Base-by-base conservation (phyloP, 2,888 invertebrate genomes). In the Drosophila neutralis region DNA sequence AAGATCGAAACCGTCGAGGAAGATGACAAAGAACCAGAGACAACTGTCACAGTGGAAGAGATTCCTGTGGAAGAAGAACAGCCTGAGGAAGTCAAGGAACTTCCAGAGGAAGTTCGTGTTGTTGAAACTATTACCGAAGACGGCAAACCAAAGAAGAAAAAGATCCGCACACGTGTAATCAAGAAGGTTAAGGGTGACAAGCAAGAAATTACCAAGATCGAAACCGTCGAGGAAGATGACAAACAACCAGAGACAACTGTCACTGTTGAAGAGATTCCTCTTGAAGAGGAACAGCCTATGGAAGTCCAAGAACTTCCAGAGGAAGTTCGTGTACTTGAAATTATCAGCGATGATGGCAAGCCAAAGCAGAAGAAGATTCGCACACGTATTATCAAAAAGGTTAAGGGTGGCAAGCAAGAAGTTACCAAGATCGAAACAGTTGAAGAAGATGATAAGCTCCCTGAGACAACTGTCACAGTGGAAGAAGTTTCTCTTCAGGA, bases 401-500 rank as follows among this genome's bases (percentile, higher is more conserved):
- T 80, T 18, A 87, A 86, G 76, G 87, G 87, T 31, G 81, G 78
- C 59, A 88, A 81, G 5, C 82, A 87, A 71, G 84, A 88, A 57
- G 66, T 87, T 15, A 87, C 84, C 11, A 86, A 84, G 67, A 87
- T 87, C n/a, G 87, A 88, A 58, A 87, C 80, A 2, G 69, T 87
- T 7, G 87, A 87, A 42, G 87, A 87, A 45, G 87, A 87, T 42
- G 84, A 80, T 31, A 87, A 86, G 4, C 60, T 56, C 21, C 78
- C 89, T 0, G 76, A 87, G 49, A 87, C 84, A 0, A 84, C 74
- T 1, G 85, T 80, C 0, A 81, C 81, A 0, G 83, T 84, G 0
- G 78, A 84, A 58, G 79, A 83, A 21, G 24, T 73, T 48, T 69
- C 78, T 10, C 2, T 76, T 0, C 73, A 76, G 7, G 79, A 79